phyloP scores from a whole-genome alignment of 2,888 invertebrate species.

The Microplitis manilae region DNA sequence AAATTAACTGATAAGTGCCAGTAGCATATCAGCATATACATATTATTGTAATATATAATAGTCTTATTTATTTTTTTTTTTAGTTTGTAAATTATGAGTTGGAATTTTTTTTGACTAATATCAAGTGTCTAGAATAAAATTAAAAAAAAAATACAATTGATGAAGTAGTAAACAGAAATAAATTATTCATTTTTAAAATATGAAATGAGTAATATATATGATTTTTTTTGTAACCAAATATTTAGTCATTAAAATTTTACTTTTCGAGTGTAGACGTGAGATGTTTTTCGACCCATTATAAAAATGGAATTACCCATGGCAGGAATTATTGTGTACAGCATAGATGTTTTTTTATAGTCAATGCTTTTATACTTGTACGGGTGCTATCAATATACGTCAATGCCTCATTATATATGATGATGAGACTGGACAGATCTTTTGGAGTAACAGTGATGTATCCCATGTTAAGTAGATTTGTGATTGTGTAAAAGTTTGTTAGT shows the following conservation, averaged over 20 bases:
- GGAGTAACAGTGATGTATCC: not conserved
- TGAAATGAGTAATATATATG: not conserved
- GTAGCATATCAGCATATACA: not conserved
- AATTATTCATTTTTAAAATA: not conserved
- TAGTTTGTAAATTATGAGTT: not conserved
- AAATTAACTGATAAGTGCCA: not conserved
- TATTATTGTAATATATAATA: not conserved
- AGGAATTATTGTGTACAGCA: too few relatives aligned
- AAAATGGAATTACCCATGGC: not conserved
- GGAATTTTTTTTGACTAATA: not conserved
- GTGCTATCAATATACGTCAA: constrained; percentile 1
- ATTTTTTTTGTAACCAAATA: constrained; percentile 10
- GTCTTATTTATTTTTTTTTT: not conserved
- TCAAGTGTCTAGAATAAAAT: not conserved
- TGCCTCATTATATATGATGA: not conserved
- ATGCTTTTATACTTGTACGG: not conserved
- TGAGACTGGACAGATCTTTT: not conserved
- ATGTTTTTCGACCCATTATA: constrained; percentile 13
- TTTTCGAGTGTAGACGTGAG: constrained; percentile 6
- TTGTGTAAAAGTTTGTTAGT: not conserved
- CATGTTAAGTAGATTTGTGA: not conserved
- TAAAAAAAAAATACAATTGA: not conserved
- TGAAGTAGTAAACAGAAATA: not conserved
- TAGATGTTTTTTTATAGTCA: too few relatives aligned
- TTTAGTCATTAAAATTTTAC: not conserved